A percentile compares a stretch with the other conserved stretches of the same genome.
Conservation (phyloP, 2,113 vertebrate species). For the Cynoglossus semilaevis region DNA sequence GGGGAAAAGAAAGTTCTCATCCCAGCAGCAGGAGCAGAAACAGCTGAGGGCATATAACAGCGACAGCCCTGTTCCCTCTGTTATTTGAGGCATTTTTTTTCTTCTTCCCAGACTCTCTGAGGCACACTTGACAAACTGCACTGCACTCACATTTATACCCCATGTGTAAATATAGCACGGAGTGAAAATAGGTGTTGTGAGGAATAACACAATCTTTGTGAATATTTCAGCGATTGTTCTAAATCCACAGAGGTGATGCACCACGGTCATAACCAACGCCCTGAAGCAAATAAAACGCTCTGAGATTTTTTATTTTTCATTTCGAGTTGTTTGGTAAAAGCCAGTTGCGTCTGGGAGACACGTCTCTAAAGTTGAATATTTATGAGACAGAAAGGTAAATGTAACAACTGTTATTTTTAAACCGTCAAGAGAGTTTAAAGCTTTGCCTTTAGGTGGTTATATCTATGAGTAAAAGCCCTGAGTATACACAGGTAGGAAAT, state of each 20-base stretch:
- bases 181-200: constrained; percentile 8
- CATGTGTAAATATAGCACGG: constrained; percentile 28
- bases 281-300: background rate
- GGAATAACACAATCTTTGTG: constrained; percentile 9
- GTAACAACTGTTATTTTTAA: background rate
- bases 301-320: too few relatives aligned
- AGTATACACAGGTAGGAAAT: background rate
- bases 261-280: constrained; percentile 6
- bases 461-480: background rate
- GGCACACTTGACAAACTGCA: constrained; percentile 27
- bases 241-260: constrained; percentile 3
- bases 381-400: background rate
- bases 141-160: constrained; percentile 11
- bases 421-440: background rate
- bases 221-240: constrained; percentile 16
- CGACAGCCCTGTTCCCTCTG: background rate
- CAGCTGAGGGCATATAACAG: constrained; percentile 17
- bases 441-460: background rate
- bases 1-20: constrained; percentile 3
- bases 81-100: constrained; percentile 2
- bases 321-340: constrained; percentile 1
- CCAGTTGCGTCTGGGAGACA: background rate
- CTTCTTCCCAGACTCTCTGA: constrained; percentile 4
- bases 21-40: background rate
- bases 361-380: background rate